Evolutionary conservation across 2,797 vertebrate species (phyloP).

Genomic region (Sebastes matsubarae): DNA sequence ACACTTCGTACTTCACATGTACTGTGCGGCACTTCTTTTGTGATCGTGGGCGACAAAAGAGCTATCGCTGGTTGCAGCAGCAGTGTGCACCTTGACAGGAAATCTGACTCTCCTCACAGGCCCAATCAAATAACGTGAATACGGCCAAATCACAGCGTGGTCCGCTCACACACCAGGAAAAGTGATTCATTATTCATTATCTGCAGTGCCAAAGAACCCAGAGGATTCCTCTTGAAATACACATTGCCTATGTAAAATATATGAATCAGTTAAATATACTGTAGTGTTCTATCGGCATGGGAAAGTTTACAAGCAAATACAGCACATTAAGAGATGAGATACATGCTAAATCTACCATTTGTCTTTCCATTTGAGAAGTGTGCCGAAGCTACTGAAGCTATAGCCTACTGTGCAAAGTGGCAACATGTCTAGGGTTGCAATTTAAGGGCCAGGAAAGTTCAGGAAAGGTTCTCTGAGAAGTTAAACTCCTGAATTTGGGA

Average conservation of each 20-base stretch:
- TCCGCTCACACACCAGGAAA: slow-evolving; percentile 9
- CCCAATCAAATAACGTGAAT: slow-evolving; percentile 33
- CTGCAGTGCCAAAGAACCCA: not conserved
- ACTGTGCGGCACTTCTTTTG: slow-evolving; percentile 34
- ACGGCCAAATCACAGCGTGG: slow-evolving; percentile 24
- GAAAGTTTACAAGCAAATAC: not conserved
- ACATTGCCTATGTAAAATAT: slow-evolving; percentile 6
- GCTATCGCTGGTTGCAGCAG: slow-evolving; percentile 26
- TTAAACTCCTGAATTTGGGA: not conserved
- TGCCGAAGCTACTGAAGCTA: not conserved
- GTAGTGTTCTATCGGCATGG: not conserved
- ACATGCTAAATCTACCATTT: not conserved
- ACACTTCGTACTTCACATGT: slow-evolving; percentile 50
- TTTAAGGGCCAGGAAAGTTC: not conserved
- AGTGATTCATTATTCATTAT: slow-evolving; percentile 56
- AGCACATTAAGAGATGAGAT: not conserved
- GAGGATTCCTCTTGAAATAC: slow-evolving; percentile 31
- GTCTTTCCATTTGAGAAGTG: not conserved
- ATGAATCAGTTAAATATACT: slow-evolving; percentile 21
- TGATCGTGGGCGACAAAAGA: slow-evolving; percentile 37
- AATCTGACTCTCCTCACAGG: slow-evolving; percentile 45
- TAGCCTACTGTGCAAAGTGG: not conserved
- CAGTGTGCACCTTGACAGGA: slow-evolving; percentile 45
- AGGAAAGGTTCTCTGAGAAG: not conserved
- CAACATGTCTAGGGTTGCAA: not conserved